phyloP scores from a whole-genome alignment of 2,797 vertebrate genomes.

The Poecilia picta region DNA sequence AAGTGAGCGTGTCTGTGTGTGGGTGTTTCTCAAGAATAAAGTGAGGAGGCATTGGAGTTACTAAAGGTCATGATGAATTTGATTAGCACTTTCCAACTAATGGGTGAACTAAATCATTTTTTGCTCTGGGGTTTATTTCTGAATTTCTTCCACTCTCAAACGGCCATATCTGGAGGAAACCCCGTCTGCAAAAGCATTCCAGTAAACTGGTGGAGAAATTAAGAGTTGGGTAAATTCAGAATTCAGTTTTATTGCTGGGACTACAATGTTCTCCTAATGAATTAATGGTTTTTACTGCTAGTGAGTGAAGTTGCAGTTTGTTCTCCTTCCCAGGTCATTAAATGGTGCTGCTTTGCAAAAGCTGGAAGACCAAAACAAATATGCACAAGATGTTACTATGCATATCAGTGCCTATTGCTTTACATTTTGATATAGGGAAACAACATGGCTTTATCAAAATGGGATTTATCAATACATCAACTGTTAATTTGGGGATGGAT shows the following conservation, averaged over 20 bases:
- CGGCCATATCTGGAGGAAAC: neutral
- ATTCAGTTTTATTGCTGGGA: too few species aligned
- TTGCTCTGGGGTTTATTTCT: neutral
- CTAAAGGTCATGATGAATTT: slow-evolving; percentile 61
- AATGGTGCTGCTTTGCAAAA: neutral
- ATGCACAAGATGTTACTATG: neutral
- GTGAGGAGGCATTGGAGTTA: slow-evolving; percentile 36
- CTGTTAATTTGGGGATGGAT: neutral
- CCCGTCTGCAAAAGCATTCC: neutral
- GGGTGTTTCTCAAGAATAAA: slow-evolving; percentile 46
- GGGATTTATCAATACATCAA: neutral
- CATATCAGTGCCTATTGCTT: neutral
- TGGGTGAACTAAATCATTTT: slow-evolving; percentile 26
- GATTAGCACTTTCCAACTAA: slow-evolving; percentile 48
- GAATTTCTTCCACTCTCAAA: neutral
- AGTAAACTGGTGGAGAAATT: neutral
- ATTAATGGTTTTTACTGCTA: neutral
- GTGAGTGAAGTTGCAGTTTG: neutral
- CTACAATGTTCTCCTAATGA: neutral
- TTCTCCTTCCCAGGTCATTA: neutral
- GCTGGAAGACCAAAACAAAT: neutral
- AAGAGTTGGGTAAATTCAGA: neutral
- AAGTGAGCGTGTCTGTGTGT: slow-evolving; percentile 44
- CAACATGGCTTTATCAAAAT: neutral
- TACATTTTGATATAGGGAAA: neutral